A percentile compares a stretch with the other conserved stretches of the same genome.
These are phyloP conservation scores for Diabrotica virgifera DNA, from an alignment of 1,140 invertebrate species.

Conservation along the genomic window DNA sequence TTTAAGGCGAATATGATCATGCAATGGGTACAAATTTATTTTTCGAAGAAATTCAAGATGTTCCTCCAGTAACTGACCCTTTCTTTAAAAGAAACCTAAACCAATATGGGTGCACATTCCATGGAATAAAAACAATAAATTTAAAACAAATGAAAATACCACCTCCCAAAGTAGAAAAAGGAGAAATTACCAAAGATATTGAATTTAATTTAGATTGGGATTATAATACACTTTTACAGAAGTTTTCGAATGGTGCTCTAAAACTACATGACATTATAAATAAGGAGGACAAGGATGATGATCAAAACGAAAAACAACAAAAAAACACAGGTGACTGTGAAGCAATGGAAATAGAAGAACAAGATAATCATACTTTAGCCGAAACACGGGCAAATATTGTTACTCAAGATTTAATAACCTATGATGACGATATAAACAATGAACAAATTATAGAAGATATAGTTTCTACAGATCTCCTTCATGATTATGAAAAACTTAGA, in stretches of 20 bases:
- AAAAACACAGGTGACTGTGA: conserved; percentile 7
- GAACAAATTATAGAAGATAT: neutral
- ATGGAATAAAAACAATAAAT: conserved; percentile 28
- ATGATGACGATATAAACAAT: neutral
- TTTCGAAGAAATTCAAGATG: conserved; percentile 25
- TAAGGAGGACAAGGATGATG: neutral
- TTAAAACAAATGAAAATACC: conserved; percentile 33
- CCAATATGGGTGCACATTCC: conserved; percentile 21
- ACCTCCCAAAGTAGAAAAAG: conserved; percentile 13
- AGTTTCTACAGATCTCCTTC: neutral
- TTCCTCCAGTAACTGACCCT: conserved; percentile 14
- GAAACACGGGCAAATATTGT: no score
- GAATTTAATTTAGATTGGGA: conserved; percentile 34
- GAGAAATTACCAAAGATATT: conserved; percentile 18
- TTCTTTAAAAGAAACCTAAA: conserved; percentile 26
- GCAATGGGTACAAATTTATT: conserved; percentile 37
- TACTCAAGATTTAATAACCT: no score
- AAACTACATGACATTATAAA: conserved; percentile 27
- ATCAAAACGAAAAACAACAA: neutral
- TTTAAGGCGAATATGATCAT: conserved; percentile 33
- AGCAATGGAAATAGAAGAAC: conserved; percentile 8
- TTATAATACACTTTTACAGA: conserved; percentile 31
- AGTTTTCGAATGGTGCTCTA: conserved; percentile 30
- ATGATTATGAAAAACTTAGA: conserved; percentile 14
- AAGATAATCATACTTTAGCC: neutral